Evolutionary conservation across 2,888 invertebrate species (phyloP).

Genomic region (Orchesella flavescens): DNA sequence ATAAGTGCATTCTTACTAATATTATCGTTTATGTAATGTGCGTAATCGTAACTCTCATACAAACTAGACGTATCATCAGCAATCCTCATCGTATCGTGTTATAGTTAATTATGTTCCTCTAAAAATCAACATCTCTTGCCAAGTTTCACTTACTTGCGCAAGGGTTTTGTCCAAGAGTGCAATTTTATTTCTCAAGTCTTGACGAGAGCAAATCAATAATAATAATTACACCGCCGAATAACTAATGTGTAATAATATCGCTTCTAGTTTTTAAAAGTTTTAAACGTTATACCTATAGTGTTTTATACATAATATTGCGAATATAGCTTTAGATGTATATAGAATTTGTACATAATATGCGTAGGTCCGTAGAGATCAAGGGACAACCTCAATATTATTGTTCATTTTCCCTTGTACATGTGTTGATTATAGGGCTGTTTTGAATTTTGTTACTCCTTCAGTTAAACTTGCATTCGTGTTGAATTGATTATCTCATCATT

Average conservation of each 20-base stretch:
- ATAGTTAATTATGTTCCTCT: not conserved
- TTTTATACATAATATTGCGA: constrained; percentile 11
- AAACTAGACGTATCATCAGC: too few relatives aligned
- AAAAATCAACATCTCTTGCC: not conserved
- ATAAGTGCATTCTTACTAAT: too few relatives aligned
- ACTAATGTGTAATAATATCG: not conserved
- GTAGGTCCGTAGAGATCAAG: not conserved
- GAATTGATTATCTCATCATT: not conserved
- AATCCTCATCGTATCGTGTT: too few relatives aligned
- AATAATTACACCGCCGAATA: not conserved
- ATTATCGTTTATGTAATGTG: too few relatives aligned
- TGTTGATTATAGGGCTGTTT: too few relatives aligned
- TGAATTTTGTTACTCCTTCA: too few relatives aligned
- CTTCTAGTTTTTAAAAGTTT: constrained; percentile 19
- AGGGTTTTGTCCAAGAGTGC: constrained; percentile 2
- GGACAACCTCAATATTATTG: too few relatives aligned
- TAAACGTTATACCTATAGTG: not conserved
- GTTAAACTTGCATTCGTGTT: not conserved
- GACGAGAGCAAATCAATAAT: constrained; percentile 11
- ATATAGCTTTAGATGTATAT: not conserved
- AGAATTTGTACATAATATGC: not conserved
- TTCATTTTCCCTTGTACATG: too few relatives aligned
- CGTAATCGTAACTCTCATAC: too few relatives aligned
- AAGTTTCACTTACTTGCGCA: not conserved
- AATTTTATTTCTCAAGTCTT: constrained; percentile 6